phyloP scores from a whole-genome alignment of 2,113 vertebrate species.

The Vidua macroura region DNA sequence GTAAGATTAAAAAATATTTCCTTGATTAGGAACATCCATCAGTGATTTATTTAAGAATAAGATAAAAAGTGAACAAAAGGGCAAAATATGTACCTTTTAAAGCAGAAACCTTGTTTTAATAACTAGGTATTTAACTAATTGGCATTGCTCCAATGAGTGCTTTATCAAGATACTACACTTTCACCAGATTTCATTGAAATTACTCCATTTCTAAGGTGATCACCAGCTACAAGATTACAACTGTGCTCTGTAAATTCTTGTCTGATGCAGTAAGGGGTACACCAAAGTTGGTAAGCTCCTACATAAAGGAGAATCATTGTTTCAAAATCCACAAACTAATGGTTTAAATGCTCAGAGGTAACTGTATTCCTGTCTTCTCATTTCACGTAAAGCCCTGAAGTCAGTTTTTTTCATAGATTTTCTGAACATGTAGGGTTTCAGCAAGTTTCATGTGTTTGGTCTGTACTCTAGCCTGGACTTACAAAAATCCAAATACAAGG shows the following conservation, averaged over 20 bases:
- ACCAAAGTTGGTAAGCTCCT: neutral
- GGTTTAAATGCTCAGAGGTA: neutral
- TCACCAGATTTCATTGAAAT: neutral
- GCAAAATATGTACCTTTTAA: neutral
- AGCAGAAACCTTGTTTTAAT: neutral
- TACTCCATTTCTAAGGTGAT: neutral
- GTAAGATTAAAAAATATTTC: neutral
- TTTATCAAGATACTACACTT: neutral
- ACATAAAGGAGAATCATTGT: neutral
- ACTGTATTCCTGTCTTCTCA: neutral
- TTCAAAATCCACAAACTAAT: neutral
- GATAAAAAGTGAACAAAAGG: neutral
- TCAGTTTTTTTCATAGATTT: neutral
- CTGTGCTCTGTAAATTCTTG: neutral
- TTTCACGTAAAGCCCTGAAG: neutral
- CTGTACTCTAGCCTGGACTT: neutral
- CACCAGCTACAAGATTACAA: neutral
- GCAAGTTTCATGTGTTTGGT: accelerated
- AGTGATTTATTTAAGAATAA: neutral
- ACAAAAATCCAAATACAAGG: neutral
- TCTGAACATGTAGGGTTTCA: neutral
- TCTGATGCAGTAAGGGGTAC: neutral
- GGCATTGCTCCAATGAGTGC: neutral
- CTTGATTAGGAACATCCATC: neutral
- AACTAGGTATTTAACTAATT: neutral